Percentiles rank a stretch among this genome's conserved stretches.
These are phyloP conservation scores for Escarpia spicata DNA, from an alignment of 2,888 invertebrate genomes.

Conservation along the genomic window DNA sequence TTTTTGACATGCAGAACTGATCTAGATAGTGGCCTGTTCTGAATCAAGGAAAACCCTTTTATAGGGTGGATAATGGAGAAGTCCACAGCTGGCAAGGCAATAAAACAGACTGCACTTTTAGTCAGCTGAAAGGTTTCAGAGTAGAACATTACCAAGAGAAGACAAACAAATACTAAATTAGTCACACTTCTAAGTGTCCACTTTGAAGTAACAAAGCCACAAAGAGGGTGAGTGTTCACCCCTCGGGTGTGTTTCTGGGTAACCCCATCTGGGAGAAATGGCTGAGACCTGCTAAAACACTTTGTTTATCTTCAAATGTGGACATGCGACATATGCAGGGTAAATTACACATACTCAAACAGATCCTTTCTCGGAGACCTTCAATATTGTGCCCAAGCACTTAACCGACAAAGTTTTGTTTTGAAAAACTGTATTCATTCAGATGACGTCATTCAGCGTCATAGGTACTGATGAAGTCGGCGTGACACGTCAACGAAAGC, in stretches of 20 bases:
- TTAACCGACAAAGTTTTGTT: neutral
- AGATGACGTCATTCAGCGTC: too few species aligned
- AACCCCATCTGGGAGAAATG: neutral
- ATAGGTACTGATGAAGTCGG: too few species aligned
- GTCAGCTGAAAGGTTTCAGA: neutral
- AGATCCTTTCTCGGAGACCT: neutral
- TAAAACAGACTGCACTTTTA: neutral
- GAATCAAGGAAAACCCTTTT: too few species aligned
- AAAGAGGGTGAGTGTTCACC: slow-evolving; percentile 16
- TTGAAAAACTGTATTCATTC: neutral
- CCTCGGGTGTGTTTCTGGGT: slow-evolving; percentile 3
- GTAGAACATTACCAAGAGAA: neutral
- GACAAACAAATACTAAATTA: neutral
- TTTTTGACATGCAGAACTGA: too few species aligned
- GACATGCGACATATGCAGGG: neutral
- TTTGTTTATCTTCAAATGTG: neutral
- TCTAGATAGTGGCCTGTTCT: too few species aligned
- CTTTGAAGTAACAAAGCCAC: neutral
- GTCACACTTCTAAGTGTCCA: slow-evolving; percentile 16
- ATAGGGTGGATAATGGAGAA: neutral
- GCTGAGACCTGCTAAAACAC: neutral
- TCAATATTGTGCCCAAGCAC: neutral
- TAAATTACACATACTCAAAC: neutral
- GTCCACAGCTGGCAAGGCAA: neutral
- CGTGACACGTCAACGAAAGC: too few species aligned